Evolutionary conservation across 2,888 invertebrate species (phyloP), one percentile per base, ranked within the genome.

Genomic region (Cheilosia grossa): DNA sequence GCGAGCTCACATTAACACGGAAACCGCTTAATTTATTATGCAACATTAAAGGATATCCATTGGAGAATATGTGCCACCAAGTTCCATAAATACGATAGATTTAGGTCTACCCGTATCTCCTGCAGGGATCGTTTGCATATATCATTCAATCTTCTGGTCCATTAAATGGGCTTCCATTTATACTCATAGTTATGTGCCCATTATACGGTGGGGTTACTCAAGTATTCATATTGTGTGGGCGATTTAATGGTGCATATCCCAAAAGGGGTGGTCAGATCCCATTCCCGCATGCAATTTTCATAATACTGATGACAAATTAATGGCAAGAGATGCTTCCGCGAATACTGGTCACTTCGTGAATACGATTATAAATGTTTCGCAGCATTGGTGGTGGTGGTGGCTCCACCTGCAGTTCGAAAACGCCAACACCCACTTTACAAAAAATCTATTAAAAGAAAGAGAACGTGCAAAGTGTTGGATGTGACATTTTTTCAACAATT

Each of bases 91-190:
- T 79, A 83, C 33, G 56, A 64, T 58, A 53, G 64, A 53, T 66
- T 74, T 64, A 44, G 58, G 59, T 44, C 19, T 9, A 37, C 37
- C 13, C 37, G 37, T 13, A 24, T 49, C 49, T 33, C 63, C 10
- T 17, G 19, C 49, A 19, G 49, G 51, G 54, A 61, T 67, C 75
- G 67, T 67, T 67, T 75, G 59, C 74, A 72, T 85, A 72, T 61
- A 72, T 81, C 81, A 85, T 85, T 81, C 81, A 81, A 77, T 85
- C 63, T 81, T 80, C 70, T 51, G 40, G 58, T 24, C 67, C 85
- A 81, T 85, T 85, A 81, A 75, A 47, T 69, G 74, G 53, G n/a
- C 30, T 24, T 44, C 70, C 70, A 24, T 51, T 21, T 4, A 47
- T 21, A 10, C 10, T 17, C 44, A 7, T 1, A 17, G 15, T 49